Conservation (phyloP, 2,797 vertebrate species). For the Microcaecilia unicolor region DNA sequence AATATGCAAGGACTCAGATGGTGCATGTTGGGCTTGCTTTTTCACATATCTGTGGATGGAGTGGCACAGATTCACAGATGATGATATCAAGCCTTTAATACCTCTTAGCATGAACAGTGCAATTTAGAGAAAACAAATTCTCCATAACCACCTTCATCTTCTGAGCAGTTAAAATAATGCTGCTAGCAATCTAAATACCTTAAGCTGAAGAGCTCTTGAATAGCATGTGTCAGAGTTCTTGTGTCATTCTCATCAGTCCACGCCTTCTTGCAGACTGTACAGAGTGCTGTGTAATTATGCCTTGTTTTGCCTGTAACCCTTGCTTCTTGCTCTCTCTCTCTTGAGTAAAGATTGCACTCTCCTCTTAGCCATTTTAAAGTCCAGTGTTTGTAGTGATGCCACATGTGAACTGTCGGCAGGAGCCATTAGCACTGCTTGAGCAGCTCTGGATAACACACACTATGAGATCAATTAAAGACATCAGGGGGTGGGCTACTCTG, state of each 20-base stretch:
- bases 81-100: too few species aligned
- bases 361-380: slow-evolving; percentile 33
- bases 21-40: too few species aligned
- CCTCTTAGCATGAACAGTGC: too few species aligned
- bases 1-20: too few species aligned
- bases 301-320: slow-evolving; percentile 26
- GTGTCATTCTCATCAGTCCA: neutral
- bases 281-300: slow-evolving; percentile 27
- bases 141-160: too few species aligned
- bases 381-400: slow-evolving; percentile 28
- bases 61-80: too few species aligned
- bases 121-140: too few species aligned
- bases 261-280: slow-evolving; percentile 1
- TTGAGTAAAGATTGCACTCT: slow-evolving; percentile 28
- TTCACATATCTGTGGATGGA: too few species aligned
- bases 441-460: slow-evolving; percentile 43
- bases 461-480: slow-evolving; percentile 59
- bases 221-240: too few species aligned
- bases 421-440: slow-evolving; percentile 46
- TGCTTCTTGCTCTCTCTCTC: slow-evolving; percentile 17
- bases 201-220: neutral
- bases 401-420: slow-evolving; percentile 39
- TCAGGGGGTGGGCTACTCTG: slow-evolving; percentile 38
- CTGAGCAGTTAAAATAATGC: too few species aligned
- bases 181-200: neutral